phyloP scores from a whole-genome alignment of 2,113 vertebrate species.

The Antigone vipio region DNA sequence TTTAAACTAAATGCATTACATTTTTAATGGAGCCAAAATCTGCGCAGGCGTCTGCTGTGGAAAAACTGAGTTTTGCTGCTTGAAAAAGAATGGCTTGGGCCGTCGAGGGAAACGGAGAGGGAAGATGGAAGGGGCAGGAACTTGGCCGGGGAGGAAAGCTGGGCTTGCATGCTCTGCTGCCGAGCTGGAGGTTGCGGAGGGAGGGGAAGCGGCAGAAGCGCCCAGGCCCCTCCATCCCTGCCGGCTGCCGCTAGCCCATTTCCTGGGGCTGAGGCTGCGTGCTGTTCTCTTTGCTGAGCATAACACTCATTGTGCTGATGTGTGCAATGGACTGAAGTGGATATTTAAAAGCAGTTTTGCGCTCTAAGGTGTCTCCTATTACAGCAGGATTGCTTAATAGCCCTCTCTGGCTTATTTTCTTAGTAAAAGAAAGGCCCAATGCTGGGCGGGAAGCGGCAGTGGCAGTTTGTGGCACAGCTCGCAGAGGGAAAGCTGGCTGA shows the following conservation, averaged over 20 bases:
- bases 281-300: not conserved
- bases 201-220: not conserved
- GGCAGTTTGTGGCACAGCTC: not conserved
- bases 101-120: not conserved
- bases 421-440: not conserved
- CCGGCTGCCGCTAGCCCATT: not conserved
- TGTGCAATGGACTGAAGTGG: not conserved
- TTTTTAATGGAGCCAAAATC: not conserved
- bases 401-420: not conserved
- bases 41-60: not conserved
- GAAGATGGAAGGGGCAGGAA: not conserved
- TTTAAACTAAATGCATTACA: no score
- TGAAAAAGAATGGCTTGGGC: not conserved
- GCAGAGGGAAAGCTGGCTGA: not conserved
- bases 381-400: not conserved
- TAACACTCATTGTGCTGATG: not conserved
- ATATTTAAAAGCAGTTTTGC: not conserved
- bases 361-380: not conserved
- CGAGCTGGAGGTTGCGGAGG: not conserved
- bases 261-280: rapidly evolving
- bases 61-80: not conserved
- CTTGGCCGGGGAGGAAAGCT: not conserved
- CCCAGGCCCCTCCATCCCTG: not conserved
- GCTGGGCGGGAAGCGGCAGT: rapidly evolving
- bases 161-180: not conserved